Evolutionary conservation across 2,888 invertebrate species (phyloP).

Genomic region (Caenorhabditis imperialis): DNA sequence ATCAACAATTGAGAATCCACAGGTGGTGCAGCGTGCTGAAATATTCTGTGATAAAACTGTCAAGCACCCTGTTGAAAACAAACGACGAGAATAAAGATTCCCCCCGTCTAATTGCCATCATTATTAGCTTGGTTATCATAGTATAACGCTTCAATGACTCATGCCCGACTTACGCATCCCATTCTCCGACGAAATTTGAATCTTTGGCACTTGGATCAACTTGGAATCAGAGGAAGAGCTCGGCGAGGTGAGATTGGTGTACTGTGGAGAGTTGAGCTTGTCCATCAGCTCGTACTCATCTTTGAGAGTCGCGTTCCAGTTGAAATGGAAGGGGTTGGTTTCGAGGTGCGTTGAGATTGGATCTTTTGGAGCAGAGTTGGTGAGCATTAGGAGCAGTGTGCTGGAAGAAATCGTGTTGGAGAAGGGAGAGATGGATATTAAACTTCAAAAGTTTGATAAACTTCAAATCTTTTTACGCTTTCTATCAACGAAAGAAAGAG

Average conservation of each 20-base stretch:
- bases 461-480: too few species aligned
- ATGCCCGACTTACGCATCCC: too few species aligned
- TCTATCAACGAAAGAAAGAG: neutral
- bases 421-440: neutral
- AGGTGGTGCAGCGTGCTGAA: constrained; percentile 8
- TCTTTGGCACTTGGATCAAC: neutral
- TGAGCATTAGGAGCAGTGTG: constrained; percentile 26
- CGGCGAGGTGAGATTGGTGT: constrained; percentile 22
- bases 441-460: too few species aligned
- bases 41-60: too few species aligned
- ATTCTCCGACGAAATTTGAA: constrained; percentile 10
- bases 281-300: constrained; percentile 19
- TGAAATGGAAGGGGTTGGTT: constrained; percentile 7
- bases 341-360: neutral
- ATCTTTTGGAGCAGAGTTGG: constrained; percentile 27
- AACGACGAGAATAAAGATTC: neutral
- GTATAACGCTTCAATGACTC: constrained; percentile 3
- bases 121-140: constrained; percentile 30
- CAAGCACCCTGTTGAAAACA: too few species aligned
- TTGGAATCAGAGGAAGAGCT: constrained; percentile 16
- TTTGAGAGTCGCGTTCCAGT: constrained; percentile 17
- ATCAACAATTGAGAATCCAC: constrained; percentile 15
- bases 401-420: constrained; percentile 2
- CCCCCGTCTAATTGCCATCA: constrained; percentile 1
- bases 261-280: constrained; percentile 23